These are phyloP conservation scores for Synanthedon vespiformis DNA, from an alignment of 2,888 invertebrate genomes.

Conservation along the genomic window DNA sequence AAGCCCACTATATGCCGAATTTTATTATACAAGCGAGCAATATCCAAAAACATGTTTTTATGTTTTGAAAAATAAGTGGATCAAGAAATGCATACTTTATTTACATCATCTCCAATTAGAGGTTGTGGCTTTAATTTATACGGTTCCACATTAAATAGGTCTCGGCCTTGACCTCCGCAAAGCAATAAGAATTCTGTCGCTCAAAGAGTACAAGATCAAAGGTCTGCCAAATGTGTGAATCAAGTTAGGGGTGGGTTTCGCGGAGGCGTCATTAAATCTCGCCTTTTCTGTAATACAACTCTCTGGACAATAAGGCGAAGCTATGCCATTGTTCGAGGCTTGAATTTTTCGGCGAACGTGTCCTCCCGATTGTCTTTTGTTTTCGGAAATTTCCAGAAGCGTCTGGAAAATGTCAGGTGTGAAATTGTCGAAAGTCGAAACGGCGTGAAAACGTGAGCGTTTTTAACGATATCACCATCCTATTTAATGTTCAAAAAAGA, in stretches of 20 bases:
- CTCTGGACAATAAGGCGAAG: conserved; percentile 26
- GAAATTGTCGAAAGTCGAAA: no score
- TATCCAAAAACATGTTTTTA: no score
- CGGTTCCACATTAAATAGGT: no score
- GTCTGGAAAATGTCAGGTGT: no score
- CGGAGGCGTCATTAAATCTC: conserved; percentile 41
- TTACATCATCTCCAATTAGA: no score
- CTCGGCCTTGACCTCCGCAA: no score
- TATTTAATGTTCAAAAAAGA: not conserved
- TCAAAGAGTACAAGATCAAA: conserved; percentile 39
- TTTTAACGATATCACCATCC: not conserved
- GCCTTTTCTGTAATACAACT: conserved; percentile 29
- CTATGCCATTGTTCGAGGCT: conserved; percentile 19
- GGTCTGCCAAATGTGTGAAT: conserved; percentile 41
- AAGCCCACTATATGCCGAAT: no score
- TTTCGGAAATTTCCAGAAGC: not conserved
- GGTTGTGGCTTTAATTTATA: no score
- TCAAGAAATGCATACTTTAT: no score
- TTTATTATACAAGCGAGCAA: no score
- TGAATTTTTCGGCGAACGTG: conserved; percentile 6
- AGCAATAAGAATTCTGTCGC: not conserved
- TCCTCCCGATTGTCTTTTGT: not conserved
- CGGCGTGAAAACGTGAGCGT: no score
- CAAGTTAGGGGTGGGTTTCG: conserved; percentile 23
- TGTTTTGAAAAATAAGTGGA: no score